These are phyloP conservation scores for Steinernema khuongi DNA, from an alignment of 1,140 invertebrate genomes.

Conservation along the genomic window DNA sequence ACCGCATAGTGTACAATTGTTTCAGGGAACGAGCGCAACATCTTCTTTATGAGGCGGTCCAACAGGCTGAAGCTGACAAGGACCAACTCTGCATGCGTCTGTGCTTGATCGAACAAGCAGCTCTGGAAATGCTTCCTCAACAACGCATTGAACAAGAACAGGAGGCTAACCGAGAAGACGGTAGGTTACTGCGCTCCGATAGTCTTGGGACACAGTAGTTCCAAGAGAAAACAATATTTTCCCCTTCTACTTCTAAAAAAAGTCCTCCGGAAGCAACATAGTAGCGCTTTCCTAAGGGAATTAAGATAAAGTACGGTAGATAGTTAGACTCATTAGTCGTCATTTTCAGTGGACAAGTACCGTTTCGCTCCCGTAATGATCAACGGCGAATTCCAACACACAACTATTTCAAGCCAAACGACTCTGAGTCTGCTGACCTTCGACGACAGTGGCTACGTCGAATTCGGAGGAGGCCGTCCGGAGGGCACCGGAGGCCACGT, in stretches of 20 bases:
- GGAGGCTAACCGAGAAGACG: not conserved
- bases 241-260: no score
- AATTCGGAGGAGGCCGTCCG: not conserved
- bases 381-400: not conserved
- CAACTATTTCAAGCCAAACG: not conserved
- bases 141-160: not conserved
- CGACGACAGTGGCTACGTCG: not conserved
- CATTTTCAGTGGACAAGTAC: not conserved
- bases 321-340: not conserved
- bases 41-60: slow-evolving; percentile 4
- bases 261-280: no score
- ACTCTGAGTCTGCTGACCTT: not conserved
- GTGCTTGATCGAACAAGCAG: slow-evolving; percentile 6
- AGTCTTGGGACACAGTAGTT: no score
- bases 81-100: not conserved
- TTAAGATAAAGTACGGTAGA: no score
- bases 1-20: not conserved
- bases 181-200: no score
- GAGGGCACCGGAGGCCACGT: not conserved
- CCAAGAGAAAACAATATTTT: no score
- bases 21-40: not conserved
- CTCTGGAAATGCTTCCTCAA: not conserved
- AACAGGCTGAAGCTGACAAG: not conserved
- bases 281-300: no score
- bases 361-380: not conserved